These are phyloP conservation scores for Scolopax rusticola DNA, from an alignment of 2,797 vertebrate species.

Conservation along the genomic window DNA sequence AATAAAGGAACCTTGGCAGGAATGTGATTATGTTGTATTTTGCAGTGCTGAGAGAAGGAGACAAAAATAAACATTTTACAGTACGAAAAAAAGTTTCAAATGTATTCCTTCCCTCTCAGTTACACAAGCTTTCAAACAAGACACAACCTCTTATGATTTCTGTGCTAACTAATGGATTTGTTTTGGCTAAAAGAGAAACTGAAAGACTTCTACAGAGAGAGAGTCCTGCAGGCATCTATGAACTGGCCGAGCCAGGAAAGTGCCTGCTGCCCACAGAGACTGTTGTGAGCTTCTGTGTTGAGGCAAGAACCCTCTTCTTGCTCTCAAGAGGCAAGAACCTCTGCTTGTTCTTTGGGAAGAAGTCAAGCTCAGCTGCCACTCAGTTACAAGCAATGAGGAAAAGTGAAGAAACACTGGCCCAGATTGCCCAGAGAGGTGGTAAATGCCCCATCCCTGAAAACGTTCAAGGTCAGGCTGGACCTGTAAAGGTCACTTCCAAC, in stretches of 20 bases:
- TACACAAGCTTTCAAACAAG: background rate
- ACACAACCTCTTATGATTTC: background rate
- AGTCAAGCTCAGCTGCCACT: background rate
- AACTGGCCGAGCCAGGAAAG: background rate
- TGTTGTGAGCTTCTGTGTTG: fast-evolving
- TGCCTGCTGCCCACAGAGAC: fast-evolving
- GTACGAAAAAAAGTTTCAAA: background rate
- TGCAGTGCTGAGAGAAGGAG: constrained; percentile 89
- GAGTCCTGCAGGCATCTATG: background rate
- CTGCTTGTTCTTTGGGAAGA: background rate
- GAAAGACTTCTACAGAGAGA: background rate
- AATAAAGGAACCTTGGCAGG: constrained; percentile 98
- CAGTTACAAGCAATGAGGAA: background rate
- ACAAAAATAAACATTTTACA: background rate
- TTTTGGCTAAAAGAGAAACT: background rate
- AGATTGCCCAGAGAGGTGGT: background rate
- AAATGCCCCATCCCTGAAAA: background rate
- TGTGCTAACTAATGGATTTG: background rate
- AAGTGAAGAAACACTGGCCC: background rate
- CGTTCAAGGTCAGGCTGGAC: background rate
- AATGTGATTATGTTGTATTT: constrained; percentile 99
- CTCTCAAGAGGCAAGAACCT: background rate
- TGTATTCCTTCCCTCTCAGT: background rate
- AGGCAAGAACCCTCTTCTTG: background rate
- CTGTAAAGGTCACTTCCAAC: background rate